Evolutionary conservation across 2,888 invertebrate genomes (phyloP), one percentile per base, ranked within the genome.

Genomic region (Hanleya hanleyi): DNA sequence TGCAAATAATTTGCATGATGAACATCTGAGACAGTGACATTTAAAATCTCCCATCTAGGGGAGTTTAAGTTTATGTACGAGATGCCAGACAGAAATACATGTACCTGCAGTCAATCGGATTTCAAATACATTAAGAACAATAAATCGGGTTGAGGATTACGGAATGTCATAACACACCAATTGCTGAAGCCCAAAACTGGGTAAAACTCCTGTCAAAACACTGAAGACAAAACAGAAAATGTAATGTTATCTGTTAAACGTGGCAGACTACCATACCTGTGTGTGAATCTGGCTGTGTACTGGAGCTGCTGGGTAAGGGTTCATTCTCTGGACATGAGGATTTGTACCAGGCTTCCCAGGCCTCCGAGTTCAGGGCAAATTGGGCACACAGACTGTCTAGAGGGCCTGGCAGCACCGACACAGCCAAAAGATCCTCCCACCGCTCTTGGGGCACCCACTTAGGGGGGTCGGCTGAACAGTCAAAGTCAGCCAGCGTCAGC

Each of bases 391-490:
- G 76, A 51, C 85, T 84, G 76, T 90, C 89, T 33, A 90, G 82
- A 12, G 88, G 83, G 5, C 90, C 90, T 3, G 88, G 89, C 22
- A 90, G 82, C 36, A 89, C 87, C 33, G 89, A 90, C 50, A 90
- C 77, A 3, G 89, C 89, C 77, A 90, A 67, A 50, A 90, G 83
- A 76, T 90, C 88, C 69, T 90, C 88, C 90, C 89, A 90, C 70
- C 86, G 86, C 78, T 88, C 87, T 72, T 78, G 75, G 9, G 88
- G 86, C 65, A 90, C 72, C 89, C 89, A 90, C 1, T 73, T 69
- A 5, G 90, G 90, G 4, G 84, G 75, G 3, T 77, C 79, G 22
- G 81, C 87, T 18, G 83, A 80, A 76, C 86, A 87, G 79, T 87
- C 87, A 84, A 90, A 89, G 81, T 90, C 89, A 26, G 81, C 73